Evolutionary conservation across 2,113 vertebrate genomes (phyloP).

Genomic region (Zosterops borbonicus): DNA sequence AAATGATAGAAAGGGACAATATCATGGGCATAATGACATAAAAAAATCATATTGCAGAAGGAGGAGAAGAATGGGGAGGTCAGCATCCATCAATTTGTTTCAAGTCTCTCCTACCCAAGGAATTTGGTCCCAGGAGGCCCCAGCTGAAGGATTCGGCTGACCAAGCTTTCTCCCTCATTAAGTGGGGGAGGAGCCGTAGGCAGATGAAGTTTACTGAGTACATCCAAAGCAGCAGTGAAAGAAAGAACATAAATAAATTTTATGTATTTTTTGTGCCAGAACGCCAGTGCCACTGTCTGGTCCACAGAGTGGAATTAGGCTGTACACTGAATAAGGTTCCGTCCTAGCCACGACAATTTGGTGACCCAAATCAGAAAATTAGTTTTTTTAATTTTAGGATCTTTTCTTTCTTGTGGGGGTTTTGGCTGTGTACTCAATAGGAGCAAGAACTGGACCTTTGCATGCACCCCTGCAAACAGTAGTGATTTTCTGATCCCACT

Average conservation of each 20-base stretch:
- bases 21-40: conserved; percentile 80
- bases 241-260: conserved; percentile 89
- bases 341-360: conserved; percentile 43
- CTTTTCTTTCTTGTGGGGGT: not conserved
- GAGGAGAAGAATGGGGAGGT: conserved; percentile 80
- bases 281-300: conserved; percentile 68
- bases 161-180: conserved; percentile 99
- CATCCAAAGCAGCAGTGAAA: conserved; percentile 95
- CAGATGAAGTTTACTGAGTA: conserved; percentile 99
- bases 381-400: not conserved
- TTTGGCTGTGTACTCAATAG: not conserved
- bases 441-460: not conserved
- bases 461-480: not conserved
- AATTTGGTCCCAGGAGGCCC: conserved; percentile 99
- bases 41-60: conserved; percentile 79
- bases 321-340: conserved; percentile 69
- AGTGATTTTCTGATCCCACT: not conserved
- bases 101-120: conserved; percentile 97
- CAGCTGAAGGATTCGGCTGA: conserved; percentile 99
- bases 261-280: conserved; percentile 74
- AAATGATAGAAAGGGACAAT: conserved; percentile 80
- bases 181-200: conserved; percentile 98
- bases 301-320: conserved; percentile 67
- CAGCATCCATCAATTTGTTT: conserved; percentile 92
- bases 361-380: conserved; percentile 9